These are phyloP conservation scores for Scytalopus superciliaris DNA, from an alignment of 2,113 vertebrate genomes.

Conservation along the genomic window DNA sequence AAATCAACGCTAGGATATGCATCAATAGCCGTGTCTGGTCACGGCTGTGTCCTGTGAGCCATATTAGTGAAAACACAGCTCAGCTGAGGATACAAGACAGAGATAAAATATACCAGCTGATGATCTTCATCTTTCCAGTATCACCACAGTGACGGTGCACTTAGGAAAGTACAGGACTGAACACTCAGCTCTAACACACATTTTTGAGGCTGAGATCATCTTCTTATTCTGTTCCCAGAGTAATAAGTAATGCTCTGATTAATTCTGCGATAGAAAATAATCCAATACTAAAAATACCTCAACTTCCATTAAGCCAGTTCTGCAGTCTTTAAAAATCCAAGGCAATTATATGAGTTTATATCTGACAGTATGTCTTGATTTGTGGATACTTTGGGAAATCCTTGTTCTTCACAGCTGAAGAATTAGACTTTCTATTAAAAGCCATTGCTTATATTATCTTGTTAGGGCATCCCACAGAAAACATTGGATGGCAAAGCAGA, in stretches of 20 bases:
- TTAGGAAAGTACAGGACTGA: background rate
- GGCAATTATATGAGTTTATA: conserved; percentile 25
- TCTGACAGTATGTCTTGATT: conserved; percentile 47
- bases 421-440: conserved; percentile 16
- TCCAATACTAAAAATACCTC: conserved; percentile 62
- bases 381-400: conserved; percentile 43
- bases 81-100: background rate
- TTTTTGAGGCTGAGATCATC: conserved; percentile 22
- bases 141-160: background rate
- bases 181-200: background rate
- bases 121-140: background rate
- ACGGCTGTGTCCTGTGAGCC: background rate
- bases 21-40: background rate
- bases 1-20: background rate
- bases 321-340: conserved; percentile 41
- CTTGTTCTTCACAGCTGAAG: conserved; percentile 27
- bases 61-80: background rate
- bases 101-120: background rate
- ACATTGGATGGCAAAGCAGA: background rate
- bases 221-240: conserved; percentile 38
- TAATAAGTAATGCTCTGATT: conserved; percentile 51
- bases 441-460: background rate
- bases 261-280: conserved; percentile 48
- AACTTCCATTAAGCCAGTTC: conserved; percentile 25
- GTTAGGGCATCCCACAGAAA: background rate